Conservation (phyloP, 2,113 vertebrate genomes). For the Dryoscopus gambensis region DNA sequence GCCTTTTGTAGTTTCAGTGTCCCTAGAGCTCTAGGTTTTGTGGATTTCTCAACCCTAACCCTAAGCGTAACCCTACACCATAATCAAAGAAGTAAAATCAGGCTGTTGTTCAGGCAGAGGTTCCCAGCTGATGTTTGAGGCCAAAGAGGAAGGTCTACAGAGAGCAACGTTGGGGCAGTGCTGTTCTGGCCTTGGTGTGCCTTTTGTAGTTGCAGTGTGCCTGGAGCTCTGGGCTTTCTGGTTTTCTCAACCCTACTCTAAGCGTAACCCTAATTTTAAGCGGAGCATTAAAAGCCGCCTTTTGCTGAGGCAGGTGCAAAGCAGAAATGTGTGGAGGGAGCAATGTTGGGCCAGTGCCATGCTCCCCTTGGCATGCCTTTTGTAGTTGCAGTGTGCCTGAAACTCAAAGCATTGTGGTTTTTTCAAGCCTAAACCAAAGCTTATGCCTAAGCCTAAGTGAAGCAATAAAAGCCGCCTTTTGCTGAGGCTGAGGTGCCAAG, state of each 20-base stretch:
- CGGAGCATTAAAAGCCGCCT: too few species aligned
- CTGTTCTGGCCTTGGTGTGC: neutral
- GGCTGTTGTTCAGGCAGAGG: too few species aligned
- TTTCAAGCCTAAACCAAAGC: too few species aligned
- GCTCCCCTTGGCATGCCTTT: neutral
- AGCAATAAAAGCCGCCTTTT: too few species aligned
- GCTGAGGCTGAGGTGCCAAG: neutral
- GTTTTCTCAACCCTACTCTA: neutral
- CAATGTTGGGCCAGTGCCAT: neutral
- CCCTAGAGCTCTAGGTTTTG: neutral
- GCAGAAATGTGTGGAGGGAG: neutral
- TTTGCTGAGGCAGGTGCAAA: too few species aligned
- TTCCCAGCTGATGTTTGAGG: neutral
- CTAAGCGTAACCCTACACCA: accelerated
- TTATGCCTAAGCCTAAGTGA: too few species aligned
- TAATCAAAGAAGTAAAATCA: neutral
- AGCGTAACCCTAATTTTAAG: too few species aligned
- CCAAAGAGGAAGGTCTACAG: neutral
- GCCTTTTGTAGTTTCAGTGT: neutral
- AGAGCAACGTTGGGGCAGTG: neutral
- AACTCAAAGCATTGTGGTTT: too few species aligned
- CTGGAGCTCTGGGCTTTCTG: neutral
- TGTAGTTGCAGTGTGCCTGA: too few species aligned
- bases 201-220: neutral
- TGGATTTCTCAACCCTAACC: neutral